Evolutionary conservation across 2,888 invertebrate genomes (phyloP).

Genomic region (Cataglyphis cursor): DNA sequence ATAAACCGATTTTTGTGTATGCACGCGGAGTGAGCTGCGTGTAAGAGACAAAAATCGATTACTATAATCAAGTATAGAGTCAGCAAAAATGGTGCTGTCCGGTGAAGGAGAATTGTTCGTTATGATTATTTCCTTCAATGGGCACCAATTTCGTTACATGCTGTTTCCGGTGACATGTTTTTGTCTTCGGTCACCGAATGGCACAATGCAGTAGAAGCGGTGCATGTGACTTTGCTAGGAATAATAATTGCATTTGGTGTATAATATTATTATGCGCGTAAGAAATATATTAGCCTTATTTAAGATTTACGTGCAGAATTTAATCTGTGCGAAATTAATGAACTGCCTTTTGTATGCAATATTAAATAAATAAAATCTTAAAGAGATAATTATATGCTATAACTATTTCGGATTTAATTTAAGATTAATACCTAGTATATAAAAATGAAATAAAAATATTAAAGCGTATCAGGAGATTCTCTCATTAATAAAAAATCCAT

Average conservation of each 20-base stretch:
- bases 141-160: conserved; percentile 34
- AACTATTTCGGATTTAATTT: neutral
- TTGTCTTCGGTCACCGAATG: conserved; percentile 42
- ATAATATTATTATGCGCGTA: neutral
- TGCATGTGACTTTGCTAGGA: conserved; percentile 39
- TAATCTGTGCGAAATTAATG: neutral
- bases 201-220: conserved; percentile 17
- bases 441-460: conserved; percentile 1
- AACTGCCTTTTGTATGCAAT: neutral
- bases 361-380: neutral
- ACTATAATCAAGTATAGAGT: conserved; percentile 24
- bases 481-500: neutral
- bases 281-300: neutral
- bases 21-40: neutral
- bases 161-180: conserved; percentile 50
- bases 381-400: neutral
- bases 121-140: conserved; percentile 43
- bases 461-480: neutral
- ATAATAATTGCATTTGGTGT: conserved; percentile 24
- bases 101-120: conserved; percentile 11
- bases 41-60: conserved; percentile 21
- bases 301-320: neutral
- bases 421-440: neutral
- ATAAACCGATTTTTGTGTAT: neutral
- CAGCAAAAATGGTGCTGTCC: conserved; percentile 36